Evolutionary conservation across 2,113 vertebrate species (phyloP).

Genomic region (Tamias sibiricus): DNA sequence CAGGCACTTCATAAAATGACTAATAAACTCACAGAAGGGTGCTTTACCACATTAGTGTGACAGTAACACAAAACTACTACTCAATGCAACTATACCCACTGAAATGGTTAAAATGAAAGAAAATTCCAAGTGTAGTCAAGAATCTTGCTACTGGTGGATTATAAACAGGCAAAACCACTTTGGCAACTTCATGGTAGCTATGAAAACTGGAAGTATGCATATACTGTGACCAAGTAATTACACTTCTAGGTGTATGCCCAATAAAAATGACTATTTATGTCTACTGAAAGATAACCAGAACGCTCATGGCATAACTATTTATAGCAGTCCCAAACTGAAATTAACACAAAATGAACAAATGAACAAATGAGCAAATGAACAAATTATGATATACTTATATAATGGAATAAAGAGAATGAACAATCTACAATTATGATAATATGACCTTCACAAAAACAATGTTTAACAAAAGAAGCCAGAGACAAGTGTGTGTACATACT

Average conservation of each 20-base stretch:
- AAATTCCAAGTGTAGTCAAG: not conserved
- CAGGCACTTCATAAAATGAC: not conserved
- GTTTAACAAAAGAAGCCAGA: not conserved
- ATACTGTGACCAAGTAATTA: not conserved
- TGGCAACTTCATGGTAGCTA: not conserved
- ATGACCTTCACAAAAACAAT: not conserved
- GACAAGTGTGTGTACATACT: not conserved
- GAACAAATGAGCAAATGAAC: too few species aligned
- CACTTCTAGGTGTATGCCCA: not conserved
- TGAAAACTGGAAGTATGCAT: not conserved
- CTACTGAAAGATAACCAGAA: not conserved
- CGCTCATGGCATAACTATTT: not conserved
- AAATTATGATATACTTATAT: conserved; percentile 4
- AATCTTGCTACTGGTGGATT: not conserved
- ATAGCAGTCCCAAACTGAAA: not conserved
- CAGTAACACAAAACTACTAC: not conserved
- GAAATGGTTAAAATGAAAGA: conserved; percentile 26
- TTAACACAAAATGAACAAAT: not conserved
- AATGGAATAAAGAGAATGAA: not conserved
- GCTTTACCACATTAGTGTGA: not conserved
- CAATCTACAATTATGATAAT: not conserved
- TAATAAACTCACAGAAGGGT: not conserved
- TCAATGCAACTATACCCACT: not conserved
- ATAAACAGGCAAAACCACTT: not conserved
- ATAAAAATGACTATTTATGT: not conserved